phyloP scores from a whole-genome alignment of 53 echinoderm and acorn worm species.

The Patiria pectinifera region DNA sequence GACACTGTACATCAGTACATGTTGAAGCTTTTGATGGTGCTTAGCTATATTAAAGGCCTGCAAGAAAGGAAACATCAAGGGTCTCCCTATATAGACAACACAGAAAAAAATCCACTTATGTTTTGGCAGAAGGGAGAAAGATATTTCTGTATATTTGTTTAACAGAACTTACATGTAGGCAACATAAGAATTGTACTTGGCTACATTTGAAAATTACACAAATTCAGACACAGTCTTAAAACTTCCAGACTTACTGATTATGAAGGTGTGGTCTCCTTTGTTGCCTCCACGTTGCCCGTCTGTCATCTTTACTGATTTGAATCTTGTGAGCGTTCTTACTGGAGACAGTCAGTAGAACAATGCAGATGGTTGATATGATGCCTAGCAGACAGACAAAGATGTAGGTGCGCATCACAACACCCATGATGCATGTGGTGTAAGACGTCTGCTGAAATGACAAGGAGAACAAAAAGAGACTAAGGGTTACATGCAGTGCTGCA shows the following conservation, averaged over 20 bases:
- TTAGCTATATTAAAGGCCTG: no score
- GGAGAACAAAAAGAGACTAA: neutral
- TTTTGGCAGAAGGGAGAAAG: no score
- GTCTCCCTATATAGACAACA: no score
- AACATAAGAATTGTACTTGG: no score
- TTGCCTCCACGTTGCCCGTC: slow-evolving; percentile 9
- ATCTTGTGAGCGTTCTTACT: slow-evolving; percentile 18
- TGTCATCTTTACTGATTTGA: neutral
- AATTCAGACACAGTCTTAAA: neutral
- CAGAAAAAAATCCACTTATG: no score
- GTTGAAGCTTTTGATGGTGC: no score
- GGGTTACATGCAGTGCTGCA: no score
- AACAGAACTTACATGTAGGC: no score
- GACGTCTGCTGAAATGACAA: neutral
- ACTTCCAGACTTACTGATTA: neutral
- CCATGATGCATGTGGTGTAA: slow-evolving; percentile 11
- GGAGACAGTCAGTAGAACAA: slow-evolving; percentile 16
- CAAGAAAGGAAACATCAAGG: no score
- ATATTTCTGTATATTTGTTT: no score
- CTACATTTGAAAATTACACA: no score
- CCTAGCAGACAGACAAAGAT: slow-evolving; percentile 38
- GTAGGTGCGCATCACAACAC: slow-evolving; percentile 41
- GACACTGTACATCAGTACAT: no score
- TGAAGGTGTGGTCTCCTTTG: neutral
- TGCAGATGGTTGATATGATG: slow-evolving; percentile 21